Conservation (phyloP, 2,888 invertebrate genomes). For the Synergus gifuensis region DNA sequence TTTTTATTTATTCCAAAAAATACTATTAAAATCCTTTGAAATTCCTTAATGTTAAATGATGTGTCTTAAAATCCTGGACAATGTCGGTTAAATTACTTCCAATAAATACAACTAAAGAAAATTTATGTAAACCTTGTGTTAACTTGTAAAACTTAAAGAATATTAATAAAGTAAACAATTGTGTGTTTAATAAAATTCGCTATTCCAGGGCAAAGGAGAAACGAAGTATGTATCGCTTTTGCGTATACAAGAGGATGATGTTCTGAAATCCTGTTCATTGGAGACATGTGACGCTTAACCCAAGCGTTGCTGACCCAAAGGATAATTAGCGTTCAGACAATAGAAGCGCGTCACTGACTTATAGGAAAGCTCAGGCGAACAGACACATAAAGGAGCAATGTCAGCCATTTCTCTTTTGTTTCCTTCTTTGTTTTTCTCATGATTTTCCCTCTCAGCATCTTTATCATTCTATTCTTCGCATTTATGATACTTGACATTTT, state of each 20-base stretch:
- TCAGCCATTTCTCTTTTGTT: slow-evolving; percentile 55
- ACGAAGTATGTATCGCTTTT: background rate
- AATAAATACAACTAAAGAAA: too few relatives aligned
- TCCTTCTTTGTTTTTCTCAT: slow-evolving; percentile 50
- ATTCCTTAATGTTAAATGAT: too few relatives aligned
- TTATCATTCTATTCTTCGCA: slow-evolving; percentile 11
- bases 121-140: too few relatives aligned
- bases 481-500: background rate
- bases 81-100: too few relatives aligned
- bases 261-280: slow-evolving; percentile 63
- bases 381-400: slow-evolving; percentile 66
- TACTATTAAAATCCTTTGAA: too few relatives aligned
- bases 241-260: background rate
- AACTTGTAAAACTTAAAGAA: too few relatives aligned
- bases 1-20: too few relatives aligned
- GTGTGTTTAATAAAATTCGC: too few relatives aligned
- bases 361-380: slow-evolving; percentile 66
- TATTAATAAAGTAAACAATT: too few relatives aligned
- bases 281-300: slow-evolving; percentile 68
- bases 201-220: background rate
- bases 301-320: slow-evolving; percentile 51
- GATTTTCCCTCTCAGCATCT: slow-evolving; percentile 25
- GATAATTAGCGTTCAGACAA: slow-evolving; percentile 74
- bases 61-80: too few relatives aligned
- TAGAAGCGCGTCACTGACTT: slow-evolving; percentile 72